Conservation (phyloP, 2,888 invertebrate species). For the Hirtodrosophila duncani region DNA sequence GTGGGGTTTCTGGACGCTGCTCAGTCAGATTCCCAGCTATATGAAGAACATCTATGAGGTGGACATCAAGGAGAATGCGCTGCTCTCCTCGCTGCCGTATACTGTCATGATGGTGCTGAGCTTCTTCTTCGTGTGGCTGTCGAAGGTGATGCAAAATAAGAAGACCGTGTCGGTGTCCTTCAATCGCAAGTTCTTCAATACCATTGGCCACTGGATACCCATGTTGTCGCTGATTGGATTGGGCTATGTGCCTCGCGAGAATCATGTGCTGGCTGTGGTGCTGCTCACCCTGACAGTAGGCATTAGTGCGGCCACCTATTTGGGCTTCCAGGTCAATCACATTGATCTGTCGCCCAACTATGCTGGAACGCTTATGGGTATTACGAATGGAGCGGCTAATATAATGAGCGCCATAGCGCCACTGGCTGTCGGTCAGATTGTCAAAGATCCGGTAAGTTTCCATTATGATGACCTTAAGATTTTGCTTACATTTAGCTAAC, state of each 20-base stretch:
- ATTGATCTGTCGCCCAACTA: slow-evolving; percentile 91
- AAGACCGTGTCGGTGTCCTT: slow-evolving; percentile 73
- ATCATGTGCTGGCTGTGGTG: slow-evolving; percentile 80
- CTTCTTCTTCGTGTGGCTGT: slow-evolving; percentile 84
- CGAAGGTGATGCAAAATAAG: slow-evolving; percentile 80
- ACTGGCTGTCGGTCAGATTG: slow-evolving; percentile 84
- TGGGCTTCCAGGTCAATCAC: slow-evolving; percentile 89
- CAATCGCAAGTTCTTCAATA: slow-evolving; percentile 80
- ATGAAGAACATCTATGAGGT: slow-evolving; percentile 86
- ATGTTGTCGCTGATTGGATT: slow-evolving; percentile 83
- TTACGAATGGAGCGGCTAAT: slow-evolving; percentile 88
- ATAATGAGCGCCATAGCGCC: slow-evolving; percentile 90
- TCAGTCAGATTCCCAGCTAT: slow-evolving; percentile 89
- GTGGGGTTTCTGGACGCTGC: slow-evolving; percentile 90
- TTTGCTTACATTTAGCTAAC: background rate
- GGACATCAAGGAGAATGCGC: slow-evolving; percentile 85
- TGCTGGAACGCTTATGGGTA: slow-evolving; percentile 90
- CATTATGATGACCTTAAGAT: background rate
- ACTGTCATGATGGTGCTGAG: slow-evolving; percentile 85
- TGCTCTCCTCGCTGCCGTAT: slow-evolving; percentile 86
- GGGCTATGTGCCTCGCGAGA: slow-evolving; percentile 79
- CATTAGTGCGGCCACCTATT: slow-evolving; percentile 86
- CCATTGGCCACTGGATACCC: slow-evolving; percentile 84
- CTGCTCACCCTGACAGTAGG: slow-evolving; percentile 86
- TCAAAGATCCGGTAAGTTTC: slow-evolving; percentile 82